Evolutionary conservation across 1,140 invertebrate species (phyloP), one percentile per base, ranked within the genome.

Genomic region (Trissolcus basalis): DNA sequence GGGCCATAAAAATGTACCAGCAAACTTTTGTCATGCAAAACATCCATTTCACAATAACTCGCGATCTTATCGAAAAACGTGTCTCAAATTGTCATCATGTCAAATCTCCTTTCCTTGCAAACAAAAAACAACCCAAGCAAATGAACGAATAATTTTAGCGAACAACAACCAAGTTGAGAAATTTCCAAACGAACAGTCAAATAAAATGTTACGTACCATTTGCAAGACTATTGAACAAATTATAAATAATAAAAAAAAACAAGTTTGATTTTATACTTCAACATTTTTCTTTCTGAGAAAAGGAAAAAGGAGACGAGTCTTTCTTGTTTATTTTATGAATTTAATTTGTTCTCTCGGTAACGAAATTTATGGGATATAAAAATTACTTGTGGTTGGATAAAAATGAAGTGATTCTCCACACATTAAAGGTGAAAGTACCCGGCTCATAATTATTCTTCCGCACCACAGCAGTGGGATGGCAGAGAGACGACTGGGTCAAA

Each of bases 341-440:
- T 27, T 1, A 27, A 27, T 27, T 27, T 27, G 19, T 27, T 27
- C 19, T 27, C 2, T 6, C 2, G 6, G 19, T 27, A 27, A 27
- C 19, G 6, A 27, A 27, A 27, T 27, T 27, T 27, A 27, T 27
- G 19, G 6, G 19, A 27, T 27, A 27, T 27, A 19, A 47, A 68
- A 59, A 32, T 53, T 53, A 39, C 39, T 69, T 13, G 47, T 51
- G 16, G 33, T 32, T 53, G 32, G 35, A 27, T 41, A 58, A 58
- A 69, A 50, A 69, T 60, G 43, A 60, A 60, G 60, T 55, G 56
- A 61, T 71, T 71, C 53, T 50, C 36, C 68, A 56, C 50, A 48
- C 50, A 49, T 70, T 55, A 71, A 63, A 71, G 59, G 68, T 71
- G 68, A 71, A 71, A 71, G 68, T 63, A 50, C 36, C 16, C 35